A percentile compares a stretch with the other conserved stretches of the same genome.
These are phyloP conservation scores for Amphipoea oculea DNA, from an alignment of 2,888 invertebrate species.

Conservation along the genomic window DNA sequence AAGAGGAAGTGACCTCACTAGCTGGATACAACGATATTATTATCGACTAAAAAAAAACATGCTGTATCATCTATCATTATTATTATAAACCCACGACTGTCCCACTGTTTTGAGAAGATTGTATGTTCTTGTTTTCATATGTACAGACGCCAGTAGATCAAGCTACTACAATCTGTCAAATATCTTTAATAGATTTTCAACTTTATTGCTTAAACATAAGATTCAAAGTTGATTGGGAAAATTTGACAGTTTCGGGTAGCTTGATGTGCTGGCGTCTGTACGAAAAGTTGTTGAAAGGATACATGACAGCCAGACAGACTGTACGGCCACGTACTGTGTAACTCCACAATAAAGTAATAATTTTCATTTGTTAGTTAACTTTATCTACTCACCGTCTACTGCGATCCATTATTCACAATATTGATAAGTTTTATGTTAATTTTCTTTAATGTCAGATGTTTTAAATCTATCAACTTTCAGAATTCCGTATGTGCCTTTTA, in stretches of 20 bases:
- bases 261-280: neutral
- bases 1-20: too few species aligned
- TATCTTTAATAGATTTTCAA: too few species aligned
- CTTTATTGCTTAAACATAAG: too few species aligned
- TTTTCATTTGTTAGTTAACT: constrained; percentile 19
- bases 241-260: too few species aligned
- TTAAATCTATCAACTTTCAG: neutral
- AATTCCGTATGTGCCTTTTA: neutral
- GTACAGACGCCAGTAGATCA: too few species aligned
- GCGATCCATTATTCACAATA: constrained; percentile 25
- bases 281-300: neutral
- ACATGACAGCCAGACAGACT: neutral
- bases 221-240: too few species aligned
- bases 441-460: constrained; percentile 20
- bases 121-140: neutral
- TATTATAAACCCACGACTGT: neutral
- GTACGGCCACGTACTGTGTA: neutral
- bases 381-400: constrained; percentile 36
- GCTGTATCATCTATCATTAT: too few species aligned
- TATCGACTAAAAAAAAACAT: neutral
- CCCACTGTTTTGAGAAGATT: neutral
- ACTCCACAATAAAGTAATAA: constrained; percentile 12
- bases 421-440: constrained; percentile 38
- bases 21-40: neutral
- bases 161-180: too few species aligned